Conservation (phyloP, 1,140 invertebrate species). For the Maniola jurtina region DNA sequence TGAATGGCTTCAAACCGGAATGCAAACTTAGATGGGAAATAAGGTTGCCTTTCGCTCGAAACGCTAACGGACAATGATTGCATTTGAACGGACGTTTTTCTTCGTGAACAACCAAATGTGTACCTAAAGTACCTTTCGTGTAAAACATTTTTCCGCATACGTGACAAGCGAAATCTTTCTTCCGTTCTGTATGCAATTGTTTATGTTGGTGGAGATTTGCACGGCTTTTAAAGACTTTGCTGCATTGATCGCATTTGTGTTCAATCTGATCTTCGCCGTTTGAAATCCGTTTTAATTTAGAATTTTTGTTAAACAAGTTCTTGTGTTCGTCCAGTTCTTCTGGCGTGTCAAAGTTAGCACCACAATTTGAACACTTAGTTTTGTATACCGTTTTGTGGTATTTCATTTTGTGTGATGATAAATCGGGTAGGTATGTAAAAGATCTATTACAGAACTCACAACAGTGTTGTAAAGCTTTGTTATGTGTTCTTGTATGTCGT, state of each 20-base stretch:
- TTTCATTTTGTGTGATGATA: conserved; percentile 53
- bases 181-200: conserved; percentile 58
- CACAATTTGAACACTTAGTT: conserved; percentile 59
- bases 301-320: conserved; percentile 43
- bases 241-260: conserved; percentile 61
- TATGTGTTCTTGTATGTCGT: conserved; percentile 56
- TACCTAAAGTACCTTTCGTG: conserved; percentile 66
- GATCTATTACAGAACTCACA: conserved; percentile 66
- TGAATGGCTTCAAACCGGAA: conserved; percentile 86
- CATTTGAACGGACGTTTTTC: conserved; percentile 65
- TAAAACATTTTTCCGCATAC: conserved; percentile 73
- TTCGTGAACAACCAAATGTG: conserved; percentile 64
- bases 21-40: conserved; percentile 82
- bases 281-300: conserved; percentile 33
- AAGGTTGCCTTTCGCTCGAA: conserved; percentile 60
- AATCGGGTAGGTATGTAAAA: conserved; percentile 40
- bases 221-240: conserved; percentile 64
- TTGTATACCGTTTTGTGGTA: conserved; percentile 42
- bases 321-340: conserved; percentile 60
- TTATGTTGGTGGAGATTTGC: conserved; percentile 64
- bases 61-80: conserved; percentile 60
- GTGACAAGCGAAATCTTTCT: conserved; percentile 64
- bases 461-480: conserved; percentile 50
- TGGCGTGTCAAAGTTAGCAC: conserved; percentile 47
- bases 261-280: conserved; percentile 36